These are phyloP conservation scores for Cochlearius cochlearius DNA, from an alignment of 2,113 vertebrate genomes.

Conservation along the genomic window DNA sequence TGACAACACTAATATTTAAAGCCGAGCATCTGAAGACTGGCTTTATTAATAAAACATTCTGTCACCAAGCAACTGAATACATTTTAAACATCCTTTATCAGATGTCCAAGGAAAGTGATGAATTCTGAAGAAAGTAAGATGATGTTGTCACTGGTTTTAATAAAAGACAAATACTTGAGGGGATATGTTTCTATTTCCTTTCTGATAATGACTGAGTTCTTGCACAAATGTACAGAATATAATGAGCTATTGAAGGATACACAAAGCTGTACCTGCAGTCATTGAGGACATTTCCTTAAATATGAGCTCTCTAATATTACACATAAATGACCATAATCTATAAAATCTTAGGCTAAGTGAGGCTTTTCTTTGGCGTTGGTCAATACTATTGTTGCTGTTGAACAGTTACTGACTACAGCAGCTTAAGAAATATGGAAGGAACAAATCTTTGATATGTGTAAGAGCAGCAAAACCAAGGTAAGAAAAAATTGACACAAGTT, in stretches of 20 bases:
- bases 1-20: neutral
- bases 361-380: neutral
- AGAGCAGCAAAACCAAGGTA: neutral
- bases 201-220: neutral
- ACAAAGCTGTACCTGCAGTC: neutral
- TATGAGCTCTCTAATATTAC: neutral
- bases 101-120: neutral
- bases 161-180: neutral
- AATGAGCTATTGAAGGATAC: neutral
- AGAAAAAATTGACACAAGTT: neutral
- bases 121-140: neutral
- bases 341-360: neutral
- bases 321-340: neutral
- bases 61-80: neutral
- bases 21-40: neutral
- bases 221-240: neutral
- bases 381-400: neutral
- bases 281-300: neutral
- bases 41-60: neutral
- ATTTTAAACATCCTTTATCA: neutral
- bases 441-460: fast-evolving
- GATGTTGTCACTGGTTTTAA: neutral
- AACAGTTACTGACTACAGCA: neutral
- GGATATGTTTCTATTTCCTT: neutral
- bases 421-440: neutral